Base-by-base conservation (phyloP, 2,113 vertebrate genomes). In the Platichthys stellatus region DNA sequence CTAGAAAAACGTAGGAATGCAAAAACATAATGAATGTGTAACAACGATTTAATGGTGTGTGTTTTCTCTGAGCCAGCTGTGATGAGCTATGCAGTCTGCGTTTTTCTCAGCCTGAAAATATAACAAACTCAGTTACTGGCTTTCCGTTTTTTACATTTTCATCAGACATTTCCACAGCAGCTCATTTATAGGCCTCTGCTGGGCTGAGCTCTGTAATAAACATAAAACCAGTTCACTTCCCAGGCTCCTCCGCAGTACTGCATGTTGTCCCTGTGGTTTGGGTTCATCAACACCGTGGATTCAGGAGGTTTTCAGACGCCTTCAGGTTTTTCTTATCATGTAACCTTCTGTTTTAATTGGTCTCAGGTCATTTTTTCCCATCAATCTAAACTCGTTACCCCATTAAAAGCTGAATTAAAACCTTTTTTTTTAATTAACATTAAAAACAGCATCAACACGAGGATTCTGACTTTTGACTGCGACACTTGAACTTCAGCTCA, bases 171-270 rank as follows among this genome's bases (percentile, higher is more conserved):
- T 74, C 23, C 73, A 74, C 47, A 76, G 10, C 23, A 59, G 38
- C 49, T 81, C 78, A 86, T 88, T 76, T 82, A 87, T 76, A 70
- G 63, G 24, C 23, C 28, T 78, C 24, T 74, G 47, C 63, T 47
- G 68, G 61, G 61, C 31, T 5, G 8, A 13, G 43, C 63, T 56
- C 53, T 58, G 65, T 65, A 84, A 80, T 86, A 79, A 82, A 82
- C 18, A 76, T 73, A 62, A 35, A 15, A 69, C 68, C 62, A 15
- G 63, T 20, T 10, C 51, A n/a, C 47, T 62, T 78, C 71, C 47
- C 20, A 2, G 10, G 38, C 45, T 79, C 68, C 81, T 79, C 60
- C 64, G 61, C 43, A 60, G 40, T 13, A 40, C 53, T 51, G 49
- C 53, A 47, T 77, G 56, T 58, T 9, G 5, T 70, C 38, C 53